Evolutionary conservation across 1,140 invertebrate genomes (phyloP).

Genomic region (Drosophila bifasciata): DNA sequence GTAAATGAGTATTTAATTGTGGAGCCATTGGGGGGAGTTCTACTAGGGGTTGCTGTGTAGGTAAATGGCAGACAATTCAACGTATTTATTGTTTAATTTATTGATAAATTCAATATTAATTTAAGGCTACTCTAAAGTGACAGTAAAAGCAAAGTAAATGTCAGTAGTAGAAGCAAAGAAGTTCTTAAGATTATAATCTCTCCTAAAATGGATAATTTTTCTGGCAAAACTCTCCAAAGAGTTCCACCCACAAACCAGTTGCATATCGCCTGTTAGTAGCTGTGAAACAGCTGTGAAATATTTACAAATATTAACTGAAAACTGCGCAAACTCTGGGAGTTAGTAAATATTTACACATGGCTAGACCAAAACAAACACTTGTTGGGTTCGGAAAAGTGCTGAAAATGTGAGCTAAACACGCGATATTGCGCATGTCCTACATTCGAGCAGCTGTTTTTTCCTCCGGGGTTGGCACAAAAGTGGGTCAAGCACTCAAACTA

Average conservation of each 20-base stretch:
- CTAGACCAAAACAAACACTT: slow-evolving; percentile 74
- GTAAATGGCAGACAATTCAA: too few species aligned
- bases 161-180: too few species aligned
- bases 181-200: too few species aligned
- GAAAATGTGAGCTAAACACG: slow-evolving; percentile 60
- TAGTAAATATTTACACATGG: slow-evolving; percentile 68
- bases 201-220: too few species aligned
- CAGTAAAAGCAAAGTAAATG: too few species aligned
- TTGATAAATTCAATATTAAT: background rate
- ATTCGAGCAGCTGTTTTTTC: slow-evolving; percentile 64
- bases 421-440: slow-evolving; percentile 72
- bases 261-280: slow-evolving; percentile 22
- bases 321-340: slow-evolving; percentile 66
- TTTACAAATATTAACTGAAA: slow-evolving; percentile 56
- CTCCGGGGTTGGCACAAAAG: slow-evolving; percentile 55
- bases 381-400: slow-evolving; percentile 50
- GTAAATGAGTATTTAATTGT: slow-evolving; percentile 45
- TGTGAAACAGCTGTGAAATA: slow-evolving; percentile 55
- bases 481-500: slow-evolving; percentile 62
- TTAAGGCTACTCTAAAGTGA: too few species aligned
- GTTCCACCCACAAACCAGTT: slow-evolving; percentile 40
- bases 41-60: background rate
- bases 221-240: slow-evolving; percentile 9
- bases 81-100: background rate
- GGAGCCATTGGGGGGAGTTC: background rate